Conservation (phyloP, 1,140 invertebrate genomes). For the Drosophila bipectinata region DNA sequence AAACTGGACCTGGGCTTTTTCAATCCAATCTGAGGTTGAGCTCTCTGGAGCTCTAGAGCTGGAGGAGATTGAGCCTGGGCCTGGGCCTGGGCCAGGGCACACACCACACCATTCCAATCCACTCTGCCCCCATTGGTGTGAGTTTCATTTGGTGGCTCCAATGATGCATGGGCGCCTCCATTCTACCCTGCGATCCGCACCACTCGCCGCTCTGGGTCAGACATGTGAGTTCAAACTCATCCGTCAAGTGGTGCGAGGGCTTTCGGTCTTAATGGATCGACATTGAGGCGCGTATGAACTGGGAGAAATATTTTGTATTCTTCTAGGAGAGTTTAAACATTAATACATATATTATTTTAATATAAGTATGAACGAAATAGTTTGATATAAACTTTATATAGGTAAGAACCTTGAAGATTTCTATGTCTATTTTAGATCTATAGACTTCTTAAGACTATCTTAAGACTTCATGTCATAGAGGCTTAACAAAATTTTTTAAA, state of each 20-base stretch:
- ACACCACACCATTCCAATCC: neutral
- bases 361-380: no score
- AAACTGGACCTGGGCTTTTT: constrained; percentile 35
- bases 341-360: no score
- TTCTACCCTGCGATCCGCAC: constrained; percentile 17
- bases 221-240: constrained; percentile 83
- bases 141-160: constrained; percentile 65
- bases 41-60: neutral
- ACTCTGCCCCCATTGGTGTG: constrained; percentile 60
- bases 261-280: constrained; percentile 78
- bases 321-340: no score
- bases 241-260: constrained; percentile 78
- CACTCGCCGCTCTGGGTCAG: constrained; percentile 67
- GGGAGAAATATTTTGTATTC: neutral
- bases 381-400: no score
- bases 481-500: neutral
- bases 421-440: no score
- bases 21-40: neutral
- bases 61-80: constrained; percentile 13
- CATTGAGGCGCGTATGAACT: constrained; percentile 52
- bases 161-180: constrained; percentile 61
- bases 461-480: neutral
- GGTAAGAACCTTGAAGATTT: no score
- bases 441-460: no score
- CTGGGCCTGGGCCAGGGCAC: constrained; percentile 8